These are phyloP conservation scores for Smittia sp. DNA, from an alignment of 2,888 invertebrate species.

Conservation along the genomic window DNA sequence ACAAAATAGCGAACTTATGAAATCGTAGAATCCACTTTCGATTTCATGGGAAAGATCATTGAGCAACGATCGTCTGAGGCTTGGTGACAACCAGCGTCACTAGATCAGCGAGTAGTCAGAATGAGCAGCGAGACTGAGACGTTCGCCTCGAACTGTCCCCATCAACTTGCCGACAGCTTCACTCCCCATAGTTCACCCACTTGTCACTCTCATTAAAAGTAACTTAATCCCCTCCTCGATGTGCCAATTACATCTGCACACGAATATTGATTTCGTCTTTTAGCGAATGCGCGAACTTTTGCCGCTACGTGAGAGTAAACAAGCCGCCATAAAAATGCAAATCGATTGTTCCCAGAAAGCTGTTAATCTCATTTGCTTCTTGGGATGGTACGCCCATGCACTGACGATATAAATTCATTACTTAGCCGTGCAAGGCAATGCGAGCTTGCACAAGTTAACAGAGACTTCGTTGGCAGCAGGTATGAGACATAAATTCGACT, in stretches of 20 bases:
- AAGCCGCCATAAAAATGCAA: neutral
- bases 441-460: neutral
- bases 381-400: slow-evolving; percentile 12
- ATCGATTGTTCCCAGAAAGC: neutral
- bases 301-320: neutral
- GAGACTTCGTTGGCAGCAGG: too few species aligned
- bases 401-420: too few species aligned
- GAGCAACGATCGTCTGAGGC: too few species aligned
- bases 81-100: too few species aligned
- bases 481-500: too few species aligned
- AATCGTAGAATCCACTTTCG: too few species aligned
- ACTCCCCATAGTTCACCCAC: neutral
- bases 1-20: too few species aligned
- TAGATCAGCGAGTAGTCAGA: too few species aligned
- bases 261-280: neutral
- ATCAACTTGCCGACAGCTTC: too few species aligned
- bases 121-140: too few species aligned
- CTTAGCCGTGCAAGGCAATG: too few species aligned
- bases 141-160: neutral
- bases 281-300: neutral
- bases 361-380: neutral
- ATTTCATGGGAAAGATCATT: too few species aligned
- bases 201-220: neutral
- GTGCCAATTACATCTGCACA: neutral
- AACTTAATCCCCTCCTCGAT: neutral